Percentiles rank a stretch among this genome's conserved stretches.
Conservation (phyloP, 2,888 invertebrate genomes). For the Rhagonycha lutea region DNA sequence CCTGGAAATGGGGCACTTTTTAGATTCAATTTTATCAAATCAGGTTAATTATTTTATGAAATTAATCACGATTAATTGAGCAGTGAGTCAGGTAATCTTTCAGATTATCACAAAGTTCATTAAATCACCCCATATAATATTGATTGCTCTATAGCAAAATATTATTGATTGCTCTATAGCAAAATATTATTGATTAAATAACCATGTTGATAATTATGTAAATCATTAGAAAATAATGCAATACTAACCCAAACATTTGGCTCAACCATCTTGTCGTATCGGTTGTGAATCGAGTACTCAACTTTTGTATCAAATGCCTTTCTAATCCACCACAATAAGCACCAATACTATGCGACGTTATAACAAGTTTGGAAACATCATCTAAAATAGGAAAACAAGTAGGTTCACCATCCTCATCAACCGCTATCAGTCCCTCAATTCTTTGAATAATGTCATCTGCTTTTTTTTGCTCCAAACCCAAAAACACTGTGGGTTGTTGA, state of each 20-base stretch:
- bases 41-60: no score
- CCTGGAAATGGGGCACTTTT: no score
- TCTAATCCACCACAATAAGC: constrained; percentile 87
- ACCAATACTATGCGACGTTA: constrained; percentile 85
- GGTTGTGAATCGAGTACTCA: constrained; percentile 79
- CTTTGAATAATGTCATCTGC: constrained; percentile 64
- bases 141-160: background rate
- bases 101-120: constrained; percentile 31
- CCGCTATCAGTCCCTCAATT: constrained; percentile 64
- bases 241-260: constrained; percentile 76
- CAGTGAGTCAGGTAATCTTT: no score
- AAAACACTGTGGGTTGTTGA: constrained; percentile 48
- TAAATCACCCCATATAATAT: background rate
- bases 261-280: constrained; percentile 89
- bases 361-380: constrained; percentile 66
- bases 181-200: background rate
- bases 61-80: no score
- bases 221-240: background rate
- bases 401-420: constrained; percentile 68
- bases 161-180: background rate
- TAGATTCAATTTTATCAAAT: no score
- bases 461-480: constrained; percentile 52
- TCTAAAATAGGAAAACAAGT: constrained; percentile 64
- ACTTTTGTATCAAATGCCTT: constrained; percentile 74
- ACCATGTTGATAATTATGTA: background rate